Conservation (phyloP, 2,888 invertebrate genomes). For the Margaritifera margaritifera region DNA sequence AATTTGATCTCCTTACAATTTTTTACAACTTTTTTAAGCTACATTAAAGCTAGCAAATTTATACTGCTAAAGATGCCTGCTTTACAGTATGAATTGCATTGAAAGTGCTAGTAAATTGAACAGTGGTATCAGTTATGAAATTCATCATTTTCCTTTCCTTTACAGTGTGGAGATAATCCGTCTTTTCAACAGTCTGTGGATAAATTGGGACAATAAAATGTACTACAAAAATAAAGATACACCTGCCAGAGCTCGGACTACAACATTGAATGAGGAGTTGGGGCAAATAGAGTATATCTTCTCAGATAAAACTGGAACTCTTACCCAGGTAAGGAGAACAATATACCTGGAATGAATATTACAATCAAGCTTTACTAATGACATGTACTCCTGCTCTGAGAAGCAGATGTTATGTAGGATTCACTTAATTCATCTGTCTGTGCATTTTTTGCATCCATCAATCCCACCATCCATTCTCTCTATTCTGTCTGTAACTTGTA, state of each 20-base stretch:
- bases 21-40: no score
- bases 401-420: no score
- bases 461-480: no score
- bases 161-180: conserved; percentile 89
- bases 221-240: conserved; percentile 91
- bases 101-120: no score
- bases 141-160: conserved; percentile 8
- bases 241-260: conserved; percentile 95
- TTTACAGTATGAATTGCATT: background rate
- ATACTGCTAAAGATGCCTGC: background rate
- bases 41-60: no score
- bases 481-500: no score
- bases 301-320: conserved; percentile 98
- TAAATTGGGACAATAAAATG: conserved; percentile 99
- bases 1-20: no score
- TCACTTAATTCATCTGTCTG: no score
- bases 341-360: no score
- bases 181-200: conserved; percentile 97
- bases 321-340: conserved; percentile 81
- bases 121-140: background rate
- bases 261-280: conserved; percentile 98
- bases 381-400: no score
- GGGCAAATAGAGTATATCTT: conserved; percentile 99
- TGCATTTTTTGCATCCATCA: no score
- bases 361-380: no score